A percentile compares a stretch with the other conserved stretches of the same genome.
Evolutionary conservation across 2,797 vertebrate species (phyloP).

Genomic region (Acrocephalus scirpaceus): DNA sequence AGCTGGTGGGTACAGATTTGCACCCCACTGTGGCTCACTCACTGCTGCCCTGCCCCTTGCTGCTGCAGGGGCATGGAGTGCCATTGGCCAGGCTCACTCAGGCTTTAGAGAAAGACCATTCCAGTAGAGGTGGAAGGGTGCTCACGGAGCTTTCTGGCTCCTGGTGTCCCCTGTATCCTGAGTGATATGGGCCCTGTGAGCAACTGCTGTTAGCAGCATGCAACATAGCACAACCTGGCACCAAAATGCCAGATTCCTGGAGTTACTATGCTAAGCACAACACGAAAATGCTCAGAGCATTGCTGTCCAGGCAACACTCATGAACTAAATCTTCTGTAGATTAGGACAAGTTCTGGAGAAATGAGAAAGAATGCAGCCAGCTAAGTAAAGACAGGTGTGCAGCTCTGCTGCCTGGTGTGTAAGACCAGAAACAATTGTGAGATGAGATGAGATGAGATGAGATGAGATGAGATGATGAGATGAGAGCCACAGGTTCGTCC

Average conservation of each 20-base stretch:
- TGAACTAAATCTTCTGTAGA: conserved; percentile 55
- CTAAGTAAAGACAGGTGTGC: conserved; percentile 63
- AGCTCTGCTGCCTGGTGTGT: not conserved
- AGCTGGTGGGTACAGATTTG: not conserved
- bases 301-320: conserved; percentile 25
- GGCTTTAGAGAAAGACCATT: not conserved
- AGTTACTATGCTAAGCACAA: not conserved
- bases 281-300: conserved; percentile 7
- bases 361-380: conserved; percentile 50
- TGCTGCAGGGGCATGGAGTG: not conserved
- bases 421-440: not conserved
- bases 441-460: too few relatives aligned
- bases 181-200: not conserved
- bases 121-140: not conserved
- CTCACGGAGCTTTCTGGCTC: not conserved
- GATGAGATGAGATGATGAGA: too few relatives aligned
- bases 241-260: not conserved
- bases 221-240: not conserved
- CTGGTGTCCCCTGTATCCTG: accelerated
- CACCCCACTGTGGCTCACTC: not conserved
- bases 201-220: not conserved
- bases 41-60: not conserved
- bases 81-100: not conserved
- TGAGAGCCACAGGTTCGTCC: not conserved
- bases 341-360: conserved; percentile 34